Conservation (phyloP, 2,113 vertebrate species). For the Coptodon bakossiorum region DNA sequence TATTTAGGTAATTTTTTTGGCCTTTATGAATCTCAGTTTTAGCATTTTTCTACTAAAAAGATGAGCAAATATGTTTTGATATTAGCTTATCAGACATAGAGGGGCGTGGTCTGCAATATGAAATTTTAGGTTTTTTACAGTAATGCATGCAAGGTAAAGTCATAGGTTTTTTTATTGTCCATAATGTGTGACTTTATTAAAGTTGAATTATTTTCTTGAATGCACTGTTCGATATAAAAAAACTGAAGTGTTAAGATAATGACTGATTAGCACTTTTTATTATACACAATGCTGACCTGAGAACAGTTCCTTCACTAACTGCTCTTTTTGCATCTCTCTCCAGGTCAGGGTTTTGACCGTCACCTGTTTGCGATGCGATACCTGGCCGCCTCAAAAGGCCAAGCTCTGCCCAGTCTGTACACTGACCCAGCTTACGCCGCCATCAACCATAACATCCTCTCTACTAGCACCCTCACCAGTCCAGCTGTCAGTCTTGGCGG, state of each 20-base stretch:
- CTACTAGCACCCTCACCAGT: constrained; percentile 89
- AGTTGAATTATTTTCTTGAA: not conserved
- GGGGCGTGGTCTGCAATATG: not conserved
- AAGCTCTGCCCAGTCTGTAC: constrained; percentile 75
- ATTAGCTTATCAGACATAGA: not conserved
- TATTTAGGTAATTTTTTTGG: not conserved
- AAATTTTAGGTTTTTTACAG: not conserved
- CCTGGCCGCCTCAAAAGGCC: constrained; percentile 72
- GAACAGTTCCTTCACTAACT: not conserved
- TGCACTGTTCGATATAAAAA: not conserved
- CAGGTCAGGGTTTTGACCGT: constrained; percentile 95
- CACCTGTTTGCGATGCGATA: constrained; percentile 86
- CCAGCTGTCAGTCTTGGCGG: constrained; percentile 82
- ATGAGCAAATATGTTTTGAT: not conserved
- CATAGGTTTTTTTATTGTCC: not conserved
- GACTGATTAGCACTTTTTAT: not conserved
- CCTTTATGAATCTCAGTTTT: not conserved
- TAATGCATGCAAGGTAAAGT: not conserved
- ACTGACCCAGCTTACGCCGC: constrained; percentile 80
- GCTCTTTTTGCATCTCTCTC: not conserved
- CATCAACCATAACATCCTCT: constrained; percentile 93
- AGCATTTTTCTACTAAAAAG: not conserved
- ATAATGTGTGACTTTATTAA: not conserved
- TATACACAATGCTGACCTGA: not conserved
- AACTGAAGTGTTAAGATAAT: not conserved